A percentile compares a stretch with the other conserved stretches of the same genome.
phyloP scores from a whole-genome alignment of 2,113 vertebrate genomes.

The Pitta sordida region DNA sequence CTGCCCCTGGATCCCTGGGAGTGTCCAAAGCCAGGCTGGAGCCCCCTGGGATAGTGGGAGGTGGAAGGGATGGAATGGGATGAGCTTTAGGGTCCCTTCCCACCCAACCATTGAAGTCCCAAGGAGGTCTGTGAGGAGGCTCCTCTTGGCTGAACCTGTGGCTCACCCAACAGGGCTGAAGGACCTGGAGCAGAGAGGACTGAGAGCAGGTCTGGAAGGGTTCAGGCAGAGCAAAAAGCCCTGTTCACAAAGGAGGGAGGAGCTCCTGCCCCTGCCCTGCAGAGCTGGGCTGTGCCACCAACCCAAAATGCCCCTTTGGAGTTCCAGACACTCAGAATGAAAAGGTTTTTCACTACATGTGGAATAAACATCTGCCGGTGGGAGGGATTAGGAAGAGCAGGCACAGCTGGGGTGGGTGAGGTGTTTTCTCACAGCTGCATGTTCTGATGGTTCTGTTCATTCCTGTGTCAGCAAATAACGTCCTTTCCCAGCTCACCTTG shows the following conservation, averaged over 20 bases:
- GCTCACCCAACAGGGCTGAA: background rate
- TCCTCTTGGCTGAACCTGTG: accelerated
- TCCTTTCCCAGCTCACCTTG: background rate
- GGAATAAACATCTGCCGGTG: background rate
- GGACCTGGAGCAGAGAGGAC: background rate
- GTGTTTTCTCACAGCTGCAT: background rate
- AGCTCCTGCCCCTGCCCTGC: background rate
- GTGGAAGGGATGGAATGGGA: background rate
- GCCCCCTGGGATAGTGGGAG: background rate
- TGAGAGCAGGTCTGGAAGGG: background rate
- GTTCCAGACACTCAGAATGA: background rate
- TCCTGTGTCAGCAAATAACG: background rate
- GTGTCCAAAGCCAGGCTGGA: background rate
- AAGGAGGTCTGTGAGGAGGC: background rate
- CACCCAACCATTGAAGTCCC: background rate
- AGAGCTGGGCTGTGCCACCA: accelerated
- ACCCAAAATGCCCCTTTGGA: background rate
- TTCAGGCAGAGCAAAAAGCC: accelerated
- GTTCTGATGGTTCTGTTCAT: background rate
- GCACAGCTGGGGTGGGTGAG: background rate
- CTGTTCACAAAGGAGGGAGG: accelerated
- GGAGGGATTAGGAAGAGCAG: background rate
- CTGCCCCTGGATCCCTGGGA: background rate
- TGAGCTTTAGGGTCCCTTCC: background rate
- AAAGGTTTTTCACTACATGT: background rate